These are phyloP conservation scores for Sylvia borin DNA, from an alignment of 2,797 vertebrate species.

Conservation along the genomic window DNA sequence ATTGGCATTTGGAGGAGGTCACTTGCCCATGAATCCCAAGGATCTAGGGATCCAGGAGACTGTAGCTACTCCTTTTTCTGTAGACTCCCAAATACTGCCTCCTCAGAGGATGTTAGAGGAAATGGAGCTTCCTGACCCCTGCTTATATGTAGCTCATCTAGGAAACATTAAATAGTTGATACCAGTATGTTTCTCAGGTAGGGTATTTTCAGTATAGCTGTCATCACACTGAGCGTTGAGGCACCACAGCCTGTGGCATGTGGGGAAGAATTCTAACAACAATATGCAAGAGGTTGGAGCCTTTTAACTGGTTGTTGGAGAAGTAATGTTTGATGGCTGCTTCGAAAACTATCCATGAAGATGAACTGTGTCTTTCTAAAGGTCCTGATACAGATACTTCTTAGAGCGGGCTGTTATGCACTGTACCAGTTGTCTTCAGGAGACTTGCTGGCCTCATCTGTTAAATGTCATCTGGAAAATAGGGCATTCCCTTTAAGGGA, in stretches of 20 bases:
- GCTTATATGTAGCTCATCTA: neutral
- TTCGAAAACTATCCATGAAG: neutral
- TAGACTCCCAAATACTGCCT: neutral
- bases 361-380: neutral
- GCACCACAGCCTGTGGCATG: neutral
- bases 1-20: neutral
- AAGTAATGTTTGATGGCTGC: neutral
- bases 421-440: constrained; percentile 27
- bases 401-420: neutral
- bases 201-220: neutral
- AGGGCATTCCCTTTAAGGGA: constrained; percentile 62
- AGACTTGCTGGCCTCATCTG: constrained; percentile 56
- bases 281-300: neutral
- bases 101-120: neutral
- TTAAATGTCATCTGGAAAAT: constrained; percentile 65
- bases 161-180: neutral
- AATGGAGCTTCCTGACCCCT: neutral
- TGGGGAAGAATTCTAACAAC: neutral
- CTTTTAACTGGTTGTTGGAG: neutral
- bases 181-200: neutral
- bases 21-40: neutral
- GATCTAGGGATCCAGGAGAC: neutral
- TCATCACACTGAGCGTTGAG: neutral
- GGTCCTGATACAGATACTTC: neutral
- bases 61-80: neutral